phyloP scores from a whole-genome alignment of 2,888 invertebrate species.

The Pterostichus madidus region DNA sequence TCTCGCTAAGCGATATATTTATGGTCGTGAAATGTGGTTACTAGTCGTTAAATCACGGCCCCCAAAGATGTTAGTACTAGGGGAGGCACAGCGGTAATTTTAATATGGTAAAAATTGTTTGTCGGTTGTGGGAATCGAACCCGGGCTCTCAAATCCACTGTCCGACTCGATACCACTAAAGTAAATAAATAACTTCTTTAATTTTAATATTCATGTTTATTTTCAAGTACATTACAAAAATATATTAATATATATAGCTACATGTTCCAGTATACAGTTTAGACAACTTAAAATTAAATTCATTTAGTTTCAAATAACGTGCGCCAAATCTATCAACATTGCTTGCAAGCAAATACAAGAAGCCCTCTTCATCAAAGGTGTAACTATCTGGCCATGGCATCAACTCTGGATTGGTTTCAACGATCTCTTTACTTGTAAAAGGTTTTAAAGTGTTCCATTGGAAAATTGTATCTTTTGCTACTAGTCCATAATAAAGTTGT shows the following conservation, averaged over 20 bases:
- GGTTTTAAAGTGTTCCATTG: conserved; percentile 82
- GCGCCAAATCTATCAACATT: conserved; percentile 81
- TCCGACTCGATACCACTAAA: too few relatives aligned
- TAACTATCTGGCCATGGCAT: conserved; percentile 87
- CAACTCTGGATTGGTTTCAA: conserved; percentile 82
- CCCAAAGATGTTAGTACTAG: too few relatives aligned
- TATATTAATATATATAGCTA: conserved; percentile 80
- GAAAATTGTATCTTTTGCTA: conserved; percentile 84
- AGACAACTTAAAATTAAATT: conserved; percentile 83
- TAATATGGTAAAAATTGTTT: too few relatives aligned
- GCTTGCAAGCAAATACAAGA: conserved; percentile 83
- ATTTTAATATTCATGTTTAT: neutral
- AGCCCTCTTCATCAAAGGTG: conserved; percentile 83
- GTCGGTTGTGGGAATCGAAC: too few relatives aligned
- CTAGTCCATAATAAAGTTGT: conserved; percentile 82
- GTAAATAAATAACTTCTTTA: too few relatives aligned
- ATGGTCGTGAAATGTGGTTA: too few relatives aligned
- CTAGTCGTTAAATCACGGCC: too few relatives aligned
- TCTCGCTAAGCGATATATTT: too few relatives aligned
- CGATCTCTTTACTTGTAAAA: conserved; percentile 80
- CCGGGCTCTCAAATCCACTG: too few relatives aligned
- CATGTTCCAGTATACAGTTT: conserved; percentile 80
- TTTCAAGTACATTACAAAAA: neutral
- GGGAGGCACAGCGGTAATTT: too few relatives aligned
- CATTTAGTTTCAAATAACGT: conserved; percentile 77